Evolutionary conservation across 2,888 invertebrate species (phyloP).

Genomic region (Cryptocheilus praepositus): DNA sequence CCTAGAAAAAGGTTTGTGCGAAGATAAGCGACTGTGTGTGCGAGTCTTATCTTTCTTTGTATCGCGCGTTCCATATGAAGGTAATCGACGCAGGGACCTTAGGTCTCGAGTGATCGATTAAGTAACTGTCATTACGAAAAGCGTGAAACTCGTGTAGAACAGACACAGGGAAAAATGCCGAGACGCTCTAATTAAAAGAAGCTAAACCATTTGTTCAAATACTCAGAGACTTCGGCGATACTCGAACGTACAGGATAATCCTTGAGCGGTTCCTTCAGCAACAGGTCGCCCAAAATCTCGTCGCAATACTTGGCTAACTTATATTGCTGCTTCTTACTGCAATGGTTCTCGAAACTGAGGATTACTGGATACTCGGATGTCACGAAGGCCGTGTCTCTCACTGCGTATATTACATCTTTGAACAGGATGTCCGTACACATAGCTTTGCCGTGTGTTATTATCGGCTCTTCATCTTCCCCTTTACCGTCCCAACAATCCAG

Average conservation of each 20-base stretch:
- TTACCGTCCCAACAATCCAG: slow-evolving; percentile 99
- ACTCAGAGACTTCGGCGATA: neutral
- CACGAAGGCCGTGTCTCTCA: slow-evolving; percentile 98
- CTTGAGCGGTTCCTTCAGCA: slow-evolving; percentile 91
- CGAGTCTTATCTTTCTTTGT: too few relatives aligned
- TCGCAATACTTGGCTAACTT: slow-evolving; percentile 99
- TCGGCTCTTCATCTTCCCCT: slow-evolving; percentile 98
- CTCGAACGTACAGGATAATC: slow-evolving; percentile 84
- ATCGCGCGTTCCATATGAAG: too few relatives aligned
- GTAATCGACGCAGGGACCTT: too few relatives aligned
- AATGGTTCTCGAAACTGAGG: slow-evolving; percentile 99
- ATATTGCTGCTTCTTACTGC: slow-evolving; percentile 97
- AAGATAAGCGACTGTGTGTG: too few relatives aligned
- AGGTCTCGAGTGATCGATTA: too few relatives aligned
- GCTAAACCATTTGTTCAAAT: too few relatives aligned
- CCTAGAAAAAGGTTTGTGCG: too few relatives aligned
- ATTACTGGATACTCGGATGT: slow-evolving; percentile 98
- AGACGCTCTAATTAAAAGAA: too few relatives aligned
- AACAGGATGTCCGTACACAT: slow-evolving; percentile 99
- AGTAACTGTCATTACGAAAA: too few relatives aligned
- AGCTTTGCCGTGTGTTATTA: slow-evolving; percentile 99
- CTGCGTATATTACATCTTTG: slow-evolving; percentile 97
- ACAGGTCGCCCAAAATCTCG: slow-evolving; percentile 95
- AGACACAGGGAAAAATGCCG: too few relatives aligned
- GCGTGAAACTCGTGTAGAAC: too few relatives aligned